These are phyloP conservation scores for Pseudochirops corinnae DNA, from an alignment of 2,797 vertebrate genomes.

Conservation along the genomic window DNA sequence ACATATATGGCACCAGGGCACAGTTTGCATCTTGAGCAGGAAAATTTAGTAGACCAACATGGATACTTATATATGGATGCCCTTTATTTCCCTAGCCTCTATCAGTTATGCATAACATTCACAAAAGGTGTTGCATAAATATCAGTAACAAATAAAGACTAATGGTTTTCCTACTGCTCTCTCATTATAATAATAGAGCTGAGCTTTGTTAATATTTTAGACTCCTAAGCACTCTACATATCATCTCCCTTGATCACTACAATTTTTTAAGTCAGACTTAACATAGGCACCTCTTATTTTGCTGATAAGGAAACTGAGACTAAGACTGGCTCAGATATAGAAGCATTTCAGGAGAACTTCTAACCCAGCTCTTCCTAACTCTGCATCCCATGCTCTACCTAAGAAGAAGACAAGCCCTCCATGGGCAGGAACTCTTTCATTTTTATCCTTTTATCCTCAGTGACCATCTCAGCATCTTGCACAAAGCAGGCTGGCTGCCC, in stretches of 20 bases:
- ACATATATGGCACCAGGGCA: not conserved
- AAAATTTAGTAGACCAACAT: not conserved
- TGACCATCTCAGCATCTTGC: not conserved
- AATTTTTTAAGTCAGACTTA: not conserved
- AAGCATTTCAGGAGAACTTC: not conserved
- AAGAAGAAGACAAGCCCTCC: not conserved
- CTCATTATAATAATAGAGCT: not conserved
- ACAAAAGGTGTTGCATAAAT: not conserved
- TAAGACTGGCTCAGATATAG: not conserved
- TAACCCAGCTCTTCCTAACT: not conserved
- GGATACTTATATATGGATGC: not conserved
- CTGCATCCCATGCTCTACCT: not conserved
- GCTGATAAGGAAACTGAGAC: not conserved
- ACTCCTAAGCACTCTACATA: not conserved
- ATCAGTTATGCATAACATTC: not conserved
- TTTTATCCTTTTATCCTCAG: not conserved
- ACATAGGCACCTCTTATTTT: not conserved
- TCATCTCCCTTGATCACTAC: not conserved
- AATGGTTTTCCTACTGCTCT: not conserved
- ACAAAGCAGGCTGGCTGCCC: not conserved
- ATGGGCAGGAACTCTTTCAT: not conserved
- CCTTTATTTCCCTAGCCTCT: not conserved
- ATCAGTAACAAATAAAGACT: not conserved
- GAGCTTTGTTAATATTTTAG: not conserved
- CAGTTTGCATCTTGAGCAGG: not conserved